These are phyloP conservation scores for Cydia strobilella DNA, from an alignment of 1,140 invertebrate species.

Conservation along the genomic window DNA sequence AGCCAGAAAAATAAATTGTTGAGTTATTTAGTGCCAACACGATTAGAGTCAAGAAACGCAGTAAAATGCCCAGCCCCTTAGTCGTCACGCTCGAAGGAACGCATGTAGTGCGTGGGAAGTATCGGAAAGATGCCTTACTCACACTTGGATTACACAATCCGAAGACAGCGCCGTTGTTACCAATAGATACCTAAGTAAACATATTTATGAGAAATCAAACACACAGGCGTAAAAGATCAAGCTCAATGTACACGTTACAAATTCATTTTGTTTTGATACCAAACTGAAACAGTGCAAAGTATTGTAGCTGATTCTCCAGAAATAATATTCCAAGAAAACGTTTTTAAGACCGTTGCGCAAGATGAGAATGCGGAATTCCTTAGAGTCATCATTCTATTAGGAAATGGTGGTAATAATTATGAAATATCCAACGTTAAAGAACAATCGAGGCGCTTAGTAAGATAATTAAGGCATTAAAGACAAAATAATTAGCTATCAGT, in stretches of 20 bases:
- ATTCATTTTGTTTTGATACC: conserved; percentile 6
- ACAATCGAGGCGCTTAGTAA: conserved; percentile 17
- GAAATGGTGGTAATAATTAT: conserved; percentile 22
- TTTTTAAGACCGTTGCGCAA: conserved; percentile 13
- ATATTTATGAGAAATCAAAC: conserved; percentile 42
- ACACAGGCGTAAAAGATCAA: conserved; percentile 3
- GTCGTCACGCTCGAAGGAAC: conserved; percentile 65
- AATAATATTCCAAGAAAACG: conserved; percentile 14
- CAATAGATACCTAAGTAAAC: conserved; percentile 45
- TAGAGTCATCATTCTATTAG: conserved; percentile 21
- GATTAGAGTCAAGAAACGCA: conserved; percentile 57
- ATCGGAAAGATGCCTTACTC: conserved; percentile 64
- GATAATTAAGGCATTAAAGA: conserved; percentile 19
- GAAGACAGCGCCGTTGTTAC: conserved; percentile 61
- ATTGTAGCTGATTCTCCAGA: neutral
- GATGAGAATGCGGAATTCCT: conserved; percentile 16
- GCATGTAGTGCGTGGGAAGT: conserved; percentile 69
- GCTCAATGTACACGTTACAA: neutral
- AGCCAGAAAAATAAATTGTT: conserved; percentile 30
- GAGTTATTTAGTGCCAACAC: conserved; percentile 45
- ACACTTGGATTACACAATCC: conserved; percentile 75
- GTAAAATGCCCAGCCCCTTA: conserved; percentile 72
- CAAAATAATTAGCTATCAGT: conserved; percentile 47
- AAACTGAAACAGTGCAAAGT: conserved; percentile 1
- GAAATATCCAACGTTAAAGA: neutral